These are phyloP conservation scores for Macrotus californicus DNA, from an alignment of 2,113 vertebrate genomes.

Conservation along the genomic window DNA sequence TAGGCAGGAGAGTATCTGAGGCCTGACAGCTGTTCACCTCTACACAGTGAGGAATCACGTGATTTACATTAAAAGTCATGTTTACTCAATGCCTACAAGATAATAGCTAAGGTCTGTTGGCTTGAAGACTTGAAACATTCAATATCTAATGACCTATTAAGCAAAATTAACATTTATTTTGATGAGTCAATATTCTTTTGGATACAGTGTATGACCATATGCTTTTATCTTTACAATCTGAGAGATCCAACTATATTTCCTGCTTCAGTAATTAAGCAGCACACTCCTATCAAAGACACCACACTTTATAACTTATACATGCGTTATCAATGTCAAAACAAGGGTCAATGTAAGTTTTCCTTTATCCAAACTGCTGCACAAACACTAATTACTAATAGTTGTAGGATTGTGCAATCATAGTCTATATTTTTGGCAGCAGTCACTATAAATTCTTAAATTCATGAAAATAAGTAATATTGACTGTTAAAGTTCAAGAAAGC, in stretches of 20 bases:
- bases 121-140: constrained; percentile 40
- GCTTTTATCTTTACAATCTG: constrained; percentile 12
- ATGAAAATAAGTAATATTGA: constrained; percentile 33
- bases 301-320: constrained; percentile 30
- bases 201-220: background rate
- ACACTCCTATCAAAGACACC: constrained; percentile 23
- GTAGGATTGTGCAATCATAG: constrained; percentile 28
- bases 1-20: constrained; percentile 68
- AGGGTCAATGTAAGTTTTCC: background rate
- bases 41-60: constrained; percentile 42
- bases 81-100: constrained; percentile 44
- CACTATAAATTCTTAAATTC: constrained; percentile 13
- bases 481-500: constrained; percentile 56
- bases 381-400: constrained; percentile 47
- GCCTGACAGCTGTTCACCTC: constrained; percentile 68
- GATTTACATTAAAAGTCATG: constrained; percentile 57
- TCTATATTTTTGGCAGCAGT: constrained; percentile 31
- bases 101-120: constrained; percentile 47
- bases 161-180: constrained; percentile 52
- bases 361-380: constrained; percentile 53
- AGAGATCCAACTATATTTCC: background rate
- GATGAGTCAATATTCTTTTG: constrained; percentile 44
- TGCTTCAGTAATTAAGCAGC: constrained; percentile 51
- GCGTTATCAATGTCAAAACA: constrained; percentile 14
- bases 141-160: constrained; percentile 31